Conservation (phyloP, 2,888 invertebrate genomes). For the Argynnis bischoffii region DNA sequence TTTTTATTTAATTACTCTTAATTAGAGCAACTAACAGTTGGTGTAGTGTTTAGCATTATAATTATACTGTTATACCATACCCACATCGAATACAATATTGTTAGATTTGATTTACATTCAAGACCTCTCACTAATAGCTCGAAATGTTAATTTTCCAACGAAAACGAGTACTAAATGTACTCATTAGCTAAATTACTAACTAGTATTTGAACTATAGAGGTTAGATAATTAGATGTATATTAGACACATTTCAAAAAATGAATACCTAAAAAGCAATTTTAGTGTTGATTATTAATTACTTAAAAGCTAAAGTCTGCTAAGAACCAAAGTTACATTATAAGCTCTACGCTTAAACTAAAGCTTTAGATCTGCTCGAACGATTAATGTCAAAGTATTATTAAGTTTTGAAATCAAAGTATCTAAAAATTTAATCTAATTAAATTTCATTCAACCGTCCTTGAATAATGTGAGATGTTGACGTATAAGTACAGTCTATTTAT, state of each 20-base stretch:
- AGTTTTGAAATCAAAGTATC: too few species aligned
- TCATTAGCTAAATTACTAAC: slow-evolving; percentile 1
- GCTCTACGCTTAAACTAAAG: too few species aligned
- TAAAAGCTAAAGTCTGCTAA: too few species aligned
- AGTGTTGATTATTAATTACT: too few species aligned
- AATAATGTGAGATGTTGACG: too few species aligned
- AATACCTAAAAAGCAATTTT: not conserved
- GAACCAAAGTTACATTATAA: too few species aligned
- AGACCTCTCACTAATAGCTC: slow-evolving; percentile 3
- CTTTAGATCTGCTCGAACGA: too few species aligned
- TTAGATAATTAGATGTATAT: not conserved
- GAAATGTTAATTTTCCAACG: slow-evolving; percentile 9
- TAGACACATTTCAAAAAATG: not conserved
- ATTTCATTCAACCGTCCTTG: too few species aligned
- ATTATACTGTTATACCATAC: not conserved
- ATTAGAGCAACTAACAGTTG: not conserved
- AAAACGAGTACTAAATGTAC: slow-evolving; percentile 15
- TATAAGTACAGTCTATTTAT: too few species aligned
- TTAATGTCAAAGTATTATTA: too few species aligned
- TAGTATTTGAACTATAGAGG: not conserved
- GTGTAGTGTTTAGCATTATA: not conserved
- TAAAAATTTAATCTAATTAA: too few species aligned
- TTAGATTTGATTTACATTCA: slow-evolving; percentile 15
- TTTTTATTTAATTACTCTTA: too few species aligned
- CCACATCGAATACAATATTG: slow-evolving; percentile 5